Evolutionary conservation across 2,888 invertebrate genomes (phyloP).

Genomic region (Muscina levida): DNA sequence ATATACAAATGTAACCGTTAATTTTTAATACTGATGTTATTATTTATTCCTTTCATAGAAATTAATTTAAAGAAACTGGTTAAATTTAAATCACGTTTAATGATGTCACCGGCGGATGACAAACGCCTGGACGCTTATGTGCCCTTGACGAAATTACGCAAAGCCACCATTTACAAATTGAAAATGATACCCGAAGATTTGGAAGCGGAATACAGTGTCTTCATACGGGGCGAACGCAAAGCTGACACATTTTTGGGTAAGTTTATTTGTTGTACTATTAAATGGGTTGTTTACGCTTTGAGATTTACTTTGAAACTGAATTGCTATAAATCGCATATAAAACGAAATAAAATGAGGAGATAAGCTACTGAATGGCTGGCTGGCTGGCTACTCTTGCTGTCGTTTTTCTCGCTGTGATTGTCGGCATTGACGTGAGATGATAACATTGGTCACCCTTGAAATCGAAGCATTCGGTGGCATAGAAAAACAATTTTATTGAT

Average conservation of each 20-base stretch:
- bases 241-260: slow-evolving; percentile 77
- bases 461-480: slow-evolving; percentile 12
- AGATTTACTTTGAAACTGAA: slow-evolving; percentile 40
- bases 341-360: too few relatives aligned
- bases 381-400: too few relatives aligned
- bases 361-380: too few relatives aligned
- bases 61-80: slow-evolving; percentile 77
- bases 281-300: slow-evolving; percentile 40
- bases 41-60: slow-evolving; percentile 68
- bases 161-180: slow-evolving; percentile 72
- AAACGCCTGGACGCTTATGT: slow-evolving; percentile 76
- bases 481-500: too few relatives aligned
- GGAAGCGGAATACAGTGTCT: slow-evolving; percentile 73
- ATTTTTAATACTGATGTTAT: slow-evolving; percentile 34
- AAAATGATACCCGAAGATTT: slow-evolving; percentile 74
- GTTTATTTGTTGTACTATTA: slow-evolving; percentile 61
- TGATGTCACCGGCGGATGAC: slow-evolving; percentile 66
- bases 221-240: slow-evolving; percentile 77
- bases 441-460: slow-evolving; percentile 72
- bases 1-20: slow-evolving; percentile 21
- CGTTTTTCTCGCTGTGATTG: too few relatives aligned
- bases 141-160: slow-evolving; percentile 75
- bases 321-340: neutral
- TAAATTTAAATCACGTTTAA: slow-evolving; percentile 72
- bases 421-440: slow-evolving; percentile 58